A percentile compares a stretch with the other conserved stretches of the same genome.
Conservation (phyloP, 2,113 vertebrate genomes). For the Polyodon spathula region DNA sequence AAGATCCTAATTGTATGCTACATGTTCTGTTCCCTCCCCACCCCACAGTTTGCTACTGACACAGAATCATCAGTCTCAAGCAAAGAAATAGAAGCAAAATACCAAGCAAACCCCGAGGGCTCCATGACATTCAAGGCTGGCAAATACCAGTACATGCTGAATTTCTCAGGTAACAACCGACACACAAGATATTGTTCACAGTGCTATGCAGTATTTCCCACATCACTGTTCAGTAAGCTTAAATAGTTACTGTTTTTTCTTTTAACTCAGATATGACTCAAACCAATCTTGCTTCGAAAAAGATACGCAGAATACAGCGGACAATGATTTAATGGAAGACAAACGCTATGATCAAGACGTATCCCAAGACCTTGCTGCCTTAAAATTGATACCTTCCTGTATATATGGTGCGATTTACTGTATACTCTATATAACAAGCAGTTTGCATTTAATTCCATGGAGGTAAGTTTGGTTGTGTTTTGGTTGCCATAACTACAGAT, state of each 20-base stretch:
- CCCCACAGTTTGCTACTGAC: slow-evolving; percentile 4
- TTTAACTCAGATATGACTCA: slow-evolving; percentile 38
- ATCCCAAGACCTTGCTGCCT: slow-evolving; percentile 1
- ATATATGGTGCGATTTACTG: too few species aligned
- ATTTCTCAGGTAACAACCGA: slow-evolving; percentile 37
- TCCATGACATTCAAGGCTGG: slow-evolving; percentile 30
- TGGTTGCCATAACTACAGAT: too few species aligned
- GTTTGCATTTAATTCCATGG: too few species aligned
- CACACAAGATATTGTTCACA: not conserved
- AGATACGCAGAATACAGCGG: slow-evolving; percentile 27
- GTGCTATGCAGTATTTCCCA: not conserved
- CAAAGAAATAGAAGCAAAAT: slow-evolving; percentile 39
- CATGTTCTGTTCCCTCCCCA: not conserved
- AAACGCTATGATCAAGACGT: too few species aligned
- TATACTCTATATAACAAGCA: too few species aligned
- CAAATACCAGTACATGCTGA: slow-evolving; percentile 25
- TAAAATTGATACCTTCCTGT: too few species aligned
- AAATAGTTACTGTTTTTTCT: not conserved
- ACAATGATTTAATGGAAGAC: not conserved
- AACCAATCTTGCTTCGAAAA: slow-evolving; percentile 25
- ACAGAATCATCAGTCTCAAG: slow-evolving; percentile 31
- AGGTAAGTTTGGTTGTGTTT: too few species aligned
- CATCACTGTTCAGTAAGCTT: not conserved
- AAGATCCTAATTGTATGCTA: too few species aligned
- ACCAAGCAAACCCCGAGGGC: slow-evolving; percentile 18